Evolutionary conservation across 1,140 invertebrate genomes (phyloP), one percentile per base, ranked within the genome.

Genomic region (Cydia fagiglandana): DNA sequence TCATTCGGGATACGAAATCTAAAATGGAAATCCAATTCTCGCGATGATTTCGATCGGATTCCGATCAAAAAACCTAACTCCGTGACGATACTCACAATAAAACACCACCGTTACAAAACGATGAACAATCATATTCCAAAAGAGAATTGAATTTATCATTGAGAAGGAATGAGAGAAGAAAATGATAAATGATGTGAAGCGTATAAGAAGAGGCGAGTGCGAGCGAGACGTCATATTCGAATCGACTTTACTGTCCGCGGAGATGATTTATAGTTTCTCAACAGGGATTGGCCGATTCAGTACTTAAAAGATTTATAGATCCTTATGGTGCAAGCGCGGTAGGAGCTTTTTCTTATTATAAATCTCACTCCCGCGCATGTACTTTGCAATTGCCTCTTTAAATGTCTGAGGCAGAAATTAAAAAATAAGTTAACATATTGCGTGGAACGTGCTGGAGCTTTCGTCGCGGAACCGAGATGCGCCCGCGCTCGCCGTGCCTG

Each of bases 71-170:
- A 92, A 89, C 84, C 80, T 79, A 85, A 89, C 82, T 84, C 89
- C 90, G 88, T 91, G 89, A 92, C 89, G 89, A 85, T 88, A 82
- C 83, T 83, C 82, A 91, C 86, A 91, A 91, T 91, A 91, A 90
- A 91, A 90, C 89, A 88, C 80, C 82, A 88, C 85, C 90, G 88
- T 81, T 90, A 92, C 87, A 92, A 91, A 92, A 90, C 90, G 83
- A 90, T 79, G 86, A 89, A 92, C 91, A 91, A 92, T 92, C 89
- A 92, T 91, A 92, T 90, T 86, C 90, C 76, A 88, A 91, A 91
- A 90, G 87, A 92, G 91, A 91, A 93, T 93, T 93, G 91, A 92
- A 92, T 92, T 91, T 91, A 92, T 92, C 89, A 93, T 90, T 91
- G 89, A 81, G 87, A 86, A 89, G 82, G 80, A 91, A 85, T 86